Evolutionary conservation across 2,888 invertebrate genomes (phyloP), one percentile per base, ranked within the genome.

Genomic region (Amiota minor): DNA sequence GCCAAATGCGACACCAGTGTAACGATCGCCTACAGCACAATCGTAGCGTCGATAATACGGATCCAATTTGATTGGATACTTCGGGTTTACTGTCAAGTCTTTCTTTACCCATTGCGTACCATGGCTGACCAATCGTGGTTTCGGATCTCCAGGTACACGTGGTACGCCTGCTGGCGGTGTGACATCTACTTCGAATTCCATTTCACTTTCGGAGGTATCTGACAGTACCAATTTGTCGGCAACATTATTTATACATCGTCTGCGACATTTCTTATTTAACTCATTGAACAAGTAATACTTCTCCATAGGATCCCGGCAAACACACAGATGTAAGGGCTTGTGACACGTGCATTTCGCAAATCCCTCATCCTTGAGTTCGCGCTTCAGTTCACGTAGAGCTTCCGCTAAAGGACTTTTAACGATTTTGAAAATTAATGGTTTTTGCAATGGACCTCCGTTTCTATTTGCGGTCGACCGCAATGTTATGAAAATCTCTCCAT

Each of bases 121-220:
- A 3, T 91, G 91, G 75, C 92, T 93, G 0, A 78, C 71, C 6
- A 92, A 89, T 77, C 90, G 91, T 0, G 89, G 89, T 74, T 89
- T 86, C 50, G 90, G 90, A 9, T n/a, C 14, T n/a, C 6, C 0
- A 1, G 46, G 46, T 72, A 91, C 89, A 77, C 92, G 92, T 47
- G 93, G 92, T 71, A 92, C 91, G 0, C 92, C 93, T 49, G 93
- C 93, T 0, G 94, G 93, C 0, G 94, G 93, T 0, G 93, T 93
- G 73, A 94, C 93, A 79, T 94, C 93, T 47, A 94, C 92, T 82
- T 94, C 93, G 88, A 93, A 91, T 70, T 94, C 93, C 45, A 93
- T 92, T 70, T 93, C 93, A 9, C 85, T 88, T 0, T 89, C 89
- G 9, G 86, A 88, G 23, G 89, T 89, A 49, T 89, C 89, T 0